These are phyloP conservation scores for Drosophila orena DNA, from an alignment of 1,140 invertebrate genomes.

Conservation along the genomic window DNA sequence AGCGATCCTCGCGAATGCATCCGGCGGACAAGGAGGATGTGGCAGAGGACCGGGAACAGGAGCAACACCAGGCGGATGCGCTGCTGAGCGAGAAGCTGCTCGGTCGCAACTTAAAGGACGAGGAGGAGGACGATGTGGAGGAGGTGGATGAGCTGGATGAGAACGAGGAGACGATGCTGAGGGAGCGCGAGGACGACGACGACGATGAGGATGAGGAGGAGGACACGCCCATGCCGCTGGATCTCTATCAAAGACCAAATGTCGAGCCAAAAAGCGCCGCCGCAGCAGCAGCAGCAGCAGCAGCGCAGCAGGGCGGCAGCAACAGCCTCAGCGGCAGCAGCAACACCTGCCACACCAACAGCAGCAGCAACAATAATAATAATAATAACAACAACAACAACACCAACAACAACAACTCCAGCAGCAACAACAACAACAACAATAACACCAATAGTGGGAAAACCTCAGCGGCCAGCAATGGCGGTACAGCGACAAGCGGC, in stretches of 20 bases:
- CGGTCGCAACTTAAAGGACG: slow-evolving; percentile 26
- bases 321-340: slow-evolving; percentile 33
- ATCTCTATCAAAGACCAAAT: slow-evolving; percentile 81
- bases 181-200: slow-evolving; percentile 23
- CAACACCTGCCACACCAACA: slow-evolving; percentile 33
- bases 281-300: slow-evolving; percentile 30
- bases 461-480: slow-evolving; percentile 53
- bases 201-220: slow-evolving; percentile 62
- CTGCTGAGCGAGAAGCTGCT: slow-evolving; percentile 15
- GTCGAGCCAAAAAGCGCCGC: slow-evolving; percentile 34
- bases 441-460: slow-evolving; percentile 44
- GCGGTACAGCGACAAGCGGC: slow-evolving; percentile 13
- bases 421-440: slow-evolving; percentile 37
- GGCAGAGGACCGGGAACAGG: slow-evolving; percentile 5
- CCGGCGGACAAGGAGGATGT: slow-evolving; percentile 5
- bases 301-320: slow-evolving; percentile 30
- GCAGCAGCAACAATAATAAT: slow-evolving; percentile 23
- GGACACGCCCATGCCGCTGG: slow-evolving; percentile 75
- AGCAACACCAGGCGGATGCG: slow-evolving; percentile 22
- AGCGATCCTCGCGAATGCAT: slow-evolving; percentile 44
- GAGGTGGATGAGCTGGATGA: slow-evolving; percentile 40
- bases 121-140: slow-evolving; percentile 37
- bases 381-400: slow-evolving; percentile 19
- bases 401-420: background rate
- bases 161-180: slow-evolving; percentile 42